Conservation (phyloP, 64 coral and sea anemone genomes). For the Hydrozoanthus tunicans region DNA sequence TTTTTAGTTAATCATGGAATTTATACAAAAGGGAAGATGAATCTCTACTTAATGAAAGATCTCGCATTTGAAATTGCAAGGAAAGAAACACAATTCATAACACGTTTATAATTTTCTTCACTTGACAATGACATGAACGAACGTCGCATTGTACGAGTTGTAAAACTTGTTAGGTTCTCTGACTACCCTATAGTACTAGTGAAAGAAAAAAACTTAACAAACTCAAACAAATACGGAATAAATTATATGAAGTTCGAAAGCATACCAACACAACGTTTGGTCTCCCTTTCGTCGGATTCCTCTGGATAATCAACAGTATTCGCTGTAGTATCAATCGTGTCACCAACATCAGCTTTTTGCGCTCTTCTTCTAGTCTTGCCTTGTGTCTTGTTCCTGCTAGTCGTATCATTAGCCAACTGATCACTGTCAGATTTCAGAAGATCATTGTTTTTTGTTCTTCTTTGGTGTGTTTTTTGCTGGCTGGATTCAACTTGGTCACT, state of each 20-base stretch:
- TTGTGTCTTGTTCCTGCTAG: conserved; percentile 3
- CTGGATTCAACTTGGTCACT: neutral
- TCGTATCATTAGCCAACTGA: neutral
- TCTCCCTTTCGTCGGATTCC: neutral
- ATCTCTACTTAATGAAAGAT: too few relatives aligned
- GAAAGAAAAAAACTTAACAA: too few relatives aligned
- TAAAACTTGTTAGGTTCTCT: too few relatives aligned
- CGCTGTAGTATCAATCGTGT: conserved; percentile 39
- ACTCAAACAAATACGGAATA: neutral
- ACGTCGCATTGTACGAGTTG: too few relatives aligned
- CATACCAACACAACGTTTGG: neutral
- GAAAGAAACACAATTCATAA: too few relatives aligned
- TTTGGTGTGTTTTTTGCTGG: neutral
- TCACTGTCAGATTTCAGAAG: neutral
- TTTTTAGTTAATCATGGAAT: too few relatives aligned
- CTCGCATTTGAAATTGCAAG: too few relatives aligned
- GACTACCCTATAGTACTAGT: too few relatives aligned
- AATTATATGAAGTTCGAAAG: neutral
- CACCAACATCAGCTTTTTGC: conserved; percentile 32
- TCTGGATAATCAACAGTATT: neutral
- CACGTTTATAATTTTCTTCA: too few relatives aligned
- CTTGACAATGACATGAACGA: too few relatives aligned
- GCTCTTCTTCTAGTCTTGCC: conserved; percentile 43
- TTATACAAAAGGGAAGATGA: too few relatives aligned
- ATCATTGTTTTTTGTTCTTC: neutral